Evolutionary conservation across 1,140 invertebrate species (phyloP), one percentile per base, ranked within the genome.

Genomic region (Dreissena rostriformis): DNA sequence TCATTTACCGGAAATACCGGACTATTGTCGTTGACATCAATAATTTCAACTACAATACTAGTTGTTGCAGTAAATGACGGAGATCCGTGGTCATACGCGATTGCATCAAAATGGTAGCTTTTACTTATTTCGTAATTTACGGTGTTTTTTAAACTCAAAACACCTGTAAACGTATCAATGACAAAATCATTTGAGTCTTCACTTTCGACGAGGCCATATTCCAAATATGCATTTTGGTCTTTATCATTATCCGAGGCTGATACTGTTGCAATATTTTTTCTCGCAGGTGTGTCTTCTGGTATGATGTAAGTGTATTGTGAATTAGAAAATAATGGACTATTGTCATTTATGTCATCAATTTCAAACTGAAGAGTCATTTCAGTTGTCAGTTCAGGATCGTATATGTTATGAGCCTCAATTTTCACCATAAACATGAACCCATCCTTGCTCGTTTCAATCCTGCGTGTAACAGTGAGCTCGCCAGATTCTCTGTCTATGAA

Each of bases 331-430:
- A 14, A 52, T 72, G 82, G 82, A 24, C 11, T 52, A 24, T 77
- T 57, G 55, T 84, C 82, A 72, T 84, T 84, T 12, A 78, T 49
- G 55, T 84, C 82, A 71, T 77, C 74, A 26, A 84, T 53, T 26
- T 61, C 65, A 0, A 84, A 29, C 22, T 76, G 61, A n/a, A 84
- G n/a, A n/a, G 73, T 72, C 51, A 71, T 67, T 24, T n/a, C 28
- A 72, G 61, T 67, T 70, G 24, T 77, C 28, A 84, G 53, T 22
- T 14, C 15, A 49, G 82, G 73, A 26, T 72, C 70, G 53, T 78
- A 84, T 19, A 72, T 84, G 28, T 84, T 84, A 22, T 29, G 29
- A 39, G 82, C 73, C 10, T 57, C 39, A 28, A 84, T 12, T 15
- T 28, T 15, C 11, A 84, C 28, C 12, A 28, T 66, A 52, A 73